Evolutionary conservation across 2,888 invertebrate species (phyloP).

Genomic region (Megaustenia siamemsis): DNA sequence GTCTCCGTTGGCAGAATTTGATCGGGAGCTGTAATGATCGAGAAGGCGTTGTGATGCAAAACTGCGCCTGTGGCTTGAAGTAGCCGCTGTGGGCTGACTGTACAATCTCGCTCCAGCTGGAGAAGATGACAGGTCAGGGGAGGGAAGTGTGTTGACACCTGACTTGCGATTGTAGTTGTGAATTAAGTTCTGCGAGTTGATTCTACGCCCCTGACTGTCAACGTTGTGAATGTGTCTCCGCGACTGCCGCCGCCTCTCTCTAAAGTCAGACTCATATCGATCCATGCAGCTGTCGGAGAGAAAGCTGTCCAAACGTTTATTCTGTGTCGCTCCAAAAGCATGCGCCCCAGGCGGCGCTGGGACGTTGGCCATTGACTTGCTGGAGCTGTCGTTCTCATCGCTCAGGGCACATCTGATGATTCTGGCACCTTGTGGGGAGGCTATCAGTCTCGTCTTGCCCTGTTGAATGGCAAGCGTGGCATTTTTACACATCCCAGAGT

Average conservation of each 20-base stretch:
- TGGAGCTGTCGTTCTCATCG: neutral
- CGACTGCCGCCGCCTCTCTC: neutral
- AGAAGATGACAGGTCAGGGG: neutral
- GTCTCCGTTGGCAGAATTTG: neutral
- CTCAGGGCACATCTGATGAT: neutral
- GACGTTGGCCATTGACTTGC: neutral
- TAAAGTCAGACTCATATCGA: conserved; percentile 27
- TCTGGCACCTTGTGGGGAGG: conserved; percentile 13
- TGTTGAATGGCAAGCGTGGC: conserved; percentile 12
- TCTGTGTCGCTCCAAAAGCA: no score
- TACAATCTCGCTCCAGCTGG: neutral
- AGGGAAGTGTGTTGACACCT: neutral
- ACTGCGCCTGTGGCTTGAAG: neutral
- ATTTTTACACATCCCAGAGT: neutral
- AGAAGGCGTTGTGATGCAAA: no score
- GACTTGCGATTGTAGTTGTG: neutral
- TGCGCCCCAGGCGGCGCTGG: no score
- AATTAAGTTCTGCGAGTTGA: neutral
- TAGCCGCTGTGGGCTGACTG: neutral
- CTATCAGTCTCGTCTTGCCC: conserved; percentile 5
- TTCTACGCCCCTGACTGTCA: neutral
- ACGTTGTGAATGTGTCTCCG: neutral
- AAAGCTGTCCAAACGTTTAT: conserved; percentile 18
- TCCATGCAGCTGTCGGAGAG: conserved; percentile 38
- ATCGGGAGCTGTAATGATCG: neutral